Evolutionary conservation across 2,797 vertebrate genomes (phyloP), one percentile per base, ranked within the genome.

Genomic region (Masticophis lateralis): DNA sequence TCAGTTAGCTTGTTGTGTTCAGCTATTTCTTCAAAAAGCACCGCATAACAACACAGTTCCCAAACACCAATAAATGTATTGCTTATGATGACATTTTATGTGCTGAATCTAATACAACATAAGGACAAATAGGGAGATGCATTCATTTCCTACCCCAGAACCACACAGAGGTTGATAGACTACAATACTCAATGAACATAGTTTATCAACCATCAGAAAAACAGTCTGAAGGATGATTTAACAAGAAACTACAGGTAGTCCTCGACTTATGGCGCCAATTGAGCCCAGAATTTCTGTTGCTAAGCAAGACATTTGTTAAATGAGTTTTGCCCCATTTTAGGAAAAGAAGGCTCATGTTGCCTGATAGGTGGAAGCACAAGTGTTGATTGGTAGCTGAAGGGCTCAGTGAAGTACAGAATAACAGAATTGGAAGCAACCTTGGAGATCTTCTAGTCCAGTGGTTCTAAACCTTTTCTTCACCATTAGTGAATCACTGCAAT

Each of bases 1-100:
- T 94, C 87, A 90, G 37, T 93, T 92, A 55, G 93, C 22, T 86
- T 90, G 18, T 87, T 87, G 37, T 88, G 47, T 13, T 93, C 93
- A 94, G 56, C 56, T 88, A 43, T 63, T 88, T 91, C 60, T 56
- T 55, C 88, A 61, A 27, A 5, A 89, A 91, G 88, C 37, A 37
- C 57, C 0, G 9, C 66, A 53, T 74, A 91, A 93, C 56, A 28
- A 83, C n/a, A n/a, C 43, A 83, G 60, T 56, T 61, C 13, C n/a
- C 37, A 87, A 61, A 60, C 13, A 74, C 47, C 28, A 51, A 91
- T 83, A 11, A 63, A 89, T 55, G 37, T 8, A 28, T 25, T 25
- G 7, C 53, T 16, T 51, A 53, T 86, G 28, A 61, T 55, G n/a
- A 79, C 25, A 43, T 79, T 32, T 61, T 13, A 69, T 83, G 7